Percentiles rank a stretch among this genome's conserved stretches.
Evolutionary conservation across 2,113 vertebrate species (phyloP).

Genomic region (Collichthys lucidus): DNA sequence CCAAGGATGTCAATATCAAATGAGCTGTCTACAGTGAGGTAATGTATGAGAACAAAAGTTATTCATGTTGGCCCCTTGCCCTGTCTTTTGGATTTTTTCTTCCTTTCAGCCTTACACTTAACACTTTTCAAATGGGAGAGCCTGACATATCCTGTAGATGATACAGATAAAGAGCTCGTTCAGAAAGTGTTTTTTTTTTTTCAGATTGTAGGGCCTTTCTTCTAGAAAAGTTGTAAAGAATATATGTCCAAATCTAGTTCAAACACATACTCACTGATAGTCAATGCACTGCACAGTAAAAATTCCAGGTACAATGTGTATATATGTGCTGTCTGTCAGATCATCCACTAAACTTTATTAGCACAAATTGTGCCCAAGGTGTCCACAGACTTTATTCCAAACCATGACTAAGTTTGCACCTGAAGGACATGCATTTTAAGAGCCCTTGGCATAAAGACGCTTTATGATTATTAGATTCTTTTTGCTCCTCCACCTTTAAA

Average conservation of each 20-base stretch:
- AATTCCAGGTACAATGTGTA: not conserved
- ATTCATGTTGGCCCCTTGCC: not conserved
- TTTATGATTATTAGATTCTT: constrained; percentile 59
- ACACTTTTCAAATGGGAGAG: not conserved
- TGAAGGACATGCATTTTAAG: constrained; percentile 13
- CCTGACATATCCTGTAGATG: not conserved
- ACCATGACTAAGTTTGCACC: constrained; percentile 12
- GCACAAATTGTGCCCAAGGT: constrained; percentile 21
- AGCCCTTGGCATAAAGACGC: constrained; percentile 47
- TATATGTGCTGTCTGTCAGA: not conserved
- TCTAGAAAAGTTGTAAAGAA: not conserved
- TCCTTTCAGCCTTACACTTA: not conserved
- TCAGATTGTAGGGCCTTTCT: not conserved
- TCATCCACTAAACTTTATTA: constrained; percentile 16
- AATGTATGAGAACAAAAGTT: not conserved
- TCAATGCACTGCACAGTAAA: not conserved
- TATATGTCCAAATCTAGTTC: not conserved
- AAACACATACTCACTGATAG: not conserved
- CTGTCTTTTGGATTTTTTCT: constrained; percentile 5
- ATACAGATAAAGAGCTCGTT: constrained; percentile 16
- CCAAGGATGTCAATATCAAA: constrained; percentile 16
- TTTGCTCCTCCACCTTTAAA: constrained; percentile 49
- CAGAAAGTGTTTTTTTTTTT: not conserved
- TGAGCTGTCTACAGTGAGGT: not conserved
- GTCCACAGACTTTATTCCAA: constrained; percentile 21